Evolutionary conservation across 2,888 invertebrate species (phyloP).

Genomic region (Biston stratarius): DNA sequence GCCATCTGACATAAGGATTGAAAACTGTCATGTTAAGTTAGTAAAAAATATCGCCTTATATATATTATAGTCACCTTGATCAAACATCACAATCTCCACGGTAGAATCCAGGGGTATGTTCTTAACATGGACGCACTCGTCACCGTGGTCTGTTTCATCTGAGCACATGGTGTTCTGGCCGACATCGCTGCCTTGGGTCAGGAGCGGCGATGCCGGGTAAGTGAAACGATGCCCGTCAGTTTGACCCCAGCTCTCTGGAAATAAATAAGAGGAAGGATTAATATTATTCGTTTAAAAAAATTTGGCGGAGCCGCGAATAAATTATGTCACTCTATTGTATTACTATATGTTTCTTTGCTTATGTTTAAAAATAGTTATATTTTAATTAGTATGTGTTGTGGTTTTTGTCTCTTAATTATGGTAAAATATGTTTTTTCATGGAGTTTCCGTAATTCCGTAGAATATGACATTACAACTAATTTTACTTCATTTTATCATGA

Average conservation of each 20-base stretch:
- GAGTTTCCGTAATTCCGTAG: too few species aligned
- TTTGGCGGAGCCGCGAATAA: too few species aligned
- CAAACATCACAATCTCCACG: slow-evolving; percentile 91
- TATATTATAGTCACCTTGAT: slow-evolving; percentile 90
- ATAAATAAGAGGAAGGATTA: slow-evolving; percentile 1
- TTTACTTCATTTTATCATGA: too few species aligned
- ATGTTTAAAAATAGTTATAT: too few species aligned
- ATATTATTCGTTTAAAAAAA: neutral
- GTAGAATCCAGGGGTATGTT: slow-evolving; percentile 88
- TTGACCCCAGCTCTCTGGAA: slow-evolving; percentile 84
- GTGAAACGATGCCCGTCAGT: slow-evolving; percentile 91
- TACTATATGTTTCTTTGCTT: too few species aligned
- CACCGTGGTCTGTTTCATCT: slow-evolving; percentile 65
- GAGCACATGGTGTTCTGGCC: slow-evolving; percentile 83
- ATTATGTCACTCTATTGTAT: too few species aligned
- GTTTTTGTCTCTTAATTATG: too few species aligned
- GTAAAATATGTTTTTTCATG: too few species aligned
- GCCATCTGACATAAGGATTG: too few species aligned
- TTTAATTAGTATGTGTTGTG: too few species aligned
- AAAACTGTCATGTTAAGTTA: neutral
- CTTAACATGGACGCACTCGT: slow-evolving; percentile 91
- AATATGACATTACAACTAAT: too few species aligned
- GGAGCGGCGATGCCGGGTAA: slow-evolving; percentile 91
- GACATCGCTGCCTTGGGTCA: slow-evolving; percentile 90
- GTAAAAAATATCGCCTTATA: neutral